These are phyloP conservation scores for Nomada ferruginata DNA, from an alignment of 2,888 invertebrate genomes.

Conservation along the genomic window DNA sequence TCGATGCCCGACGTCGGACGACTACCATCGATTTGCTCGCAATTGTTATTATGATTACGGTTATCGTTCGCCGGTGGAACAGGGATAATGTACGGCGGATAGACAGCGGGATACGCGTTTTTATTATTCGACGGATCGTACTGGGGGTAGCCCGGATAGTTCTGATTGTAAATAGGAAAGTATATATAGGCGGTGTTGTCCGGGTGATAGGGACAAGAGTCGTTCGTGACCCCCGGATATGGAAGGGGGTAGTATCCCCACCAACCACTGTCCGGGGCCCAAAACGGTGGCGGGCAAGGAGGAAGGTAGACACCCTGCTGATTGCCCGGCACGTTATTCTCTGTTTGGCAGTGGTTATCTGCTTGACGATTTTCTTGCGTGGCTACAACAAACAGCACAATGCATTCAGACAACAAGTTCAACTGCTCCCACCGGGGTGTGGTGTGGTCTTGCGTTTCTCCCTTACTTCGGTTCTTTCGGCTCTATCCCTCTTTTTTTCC, in stretches of 20 bases:
- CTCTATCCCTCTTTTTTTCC: not conserved
- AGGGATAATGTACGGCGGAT: conserved; percentile 35
- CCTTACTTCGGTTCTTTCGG: not conserved
- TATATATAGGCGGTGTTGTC: conserved; percentile 66
- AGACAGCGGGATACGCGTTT: conserved; percentile 26
- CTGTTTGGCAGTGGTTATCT: conserved; percentile 79
- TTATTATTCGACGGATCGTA: conserved; percentile 8
- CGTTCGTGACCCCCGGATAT: conserved; percentile 51
- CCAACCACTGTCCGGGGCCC: conserved; percentile 73
- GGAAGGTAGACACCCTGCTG: conserved; percentile 79
- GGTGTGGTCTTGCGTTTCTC: conserved; percentile 46
- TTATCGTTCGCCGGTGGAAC: conserved; percentile 2
- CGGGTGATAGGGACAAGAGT: conserved; percentile 61
- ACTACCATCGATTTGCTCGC: not conserved
- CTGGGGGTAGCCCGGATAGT: conserved; percentile 24
- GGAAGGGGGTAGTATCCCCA: conserved; percentile 75
- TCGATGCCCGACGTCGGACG: not conserved
- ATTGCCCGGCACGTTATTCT: conserved; percentile 80
- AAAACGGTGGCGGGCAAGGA: conserved; percentile 70
- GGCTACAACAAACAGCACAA: conserved; percentile 84
- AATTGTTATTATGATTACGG: not conserved
- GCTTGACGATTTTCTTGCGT: conserved; percentile 82
- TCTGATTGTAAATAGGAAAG: conserved; percentile 69
- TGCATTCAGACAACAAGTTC: conserved; percentile 78
- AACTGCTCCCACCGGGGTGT: conserved; percentile 51